Evolutionary conservation across 2,113 vertebrate genomes (phyloP), one percentile per base, ranked within the genome.

Genomic region (Eubucco bourcierii): DNA sequence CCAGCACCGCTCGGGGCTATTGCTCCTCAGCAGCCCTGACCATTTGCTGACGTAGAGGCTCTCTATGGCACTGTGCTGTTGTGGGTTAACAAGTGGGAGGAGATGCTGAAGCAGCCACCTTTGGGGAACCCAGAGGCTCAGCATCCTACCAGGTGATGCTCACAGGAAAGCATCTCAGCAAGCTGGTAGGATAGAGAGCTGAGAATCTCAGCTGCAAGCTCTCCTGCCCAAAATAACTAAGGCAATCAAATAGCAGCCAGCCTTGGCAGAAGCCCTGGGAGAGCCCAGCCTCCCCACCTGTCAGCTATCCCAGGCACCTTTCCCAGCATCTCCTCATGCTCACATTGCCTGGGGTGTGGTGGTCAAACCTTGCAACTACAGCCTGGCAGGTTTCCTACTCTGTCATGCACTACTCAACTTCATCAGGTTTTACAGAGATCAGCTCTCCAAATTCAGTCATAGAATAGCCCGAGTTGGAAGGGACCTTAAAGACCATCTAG

Each of bases 11-110:
- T 33, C 2, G 0, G 19, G 33, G 81, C 73, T 55, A 34, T 24
- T 24, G 1, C 44, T 44, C 23, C 0, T 0, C 23, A 5, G 27
- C 23, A 29, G 44, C 44, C n/a, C 58, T 3, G 4, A 7, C 27
- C 4, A 34, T 18, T 24, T 58, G 77, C 60, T 14, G 65, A 53
- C 18, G 6, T 5, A 9, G 34, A 61, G 15, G 15, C 28, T 71
- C 56, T 66, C 74, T 46, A 16, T 3, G 4, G 64, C 65, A 65
- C 61, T 33, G 9, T 0, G 0, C 20, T 19, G 4, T 8, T 50
- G 34, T 1, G 2, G 31, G 55, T 41, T 52, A 19, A 39, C 7
- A 31, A 3, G 1, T 1, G 0, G 61, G 12, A 90, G 9, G 12
- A 86, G 24, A 29, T 39, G 71, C 71, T 34, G 82, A 91, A 59